phyloP scores from a whole-genome alignment of 2,113 vertebrate genomes.

The Coptodon rendalli region DNA sequence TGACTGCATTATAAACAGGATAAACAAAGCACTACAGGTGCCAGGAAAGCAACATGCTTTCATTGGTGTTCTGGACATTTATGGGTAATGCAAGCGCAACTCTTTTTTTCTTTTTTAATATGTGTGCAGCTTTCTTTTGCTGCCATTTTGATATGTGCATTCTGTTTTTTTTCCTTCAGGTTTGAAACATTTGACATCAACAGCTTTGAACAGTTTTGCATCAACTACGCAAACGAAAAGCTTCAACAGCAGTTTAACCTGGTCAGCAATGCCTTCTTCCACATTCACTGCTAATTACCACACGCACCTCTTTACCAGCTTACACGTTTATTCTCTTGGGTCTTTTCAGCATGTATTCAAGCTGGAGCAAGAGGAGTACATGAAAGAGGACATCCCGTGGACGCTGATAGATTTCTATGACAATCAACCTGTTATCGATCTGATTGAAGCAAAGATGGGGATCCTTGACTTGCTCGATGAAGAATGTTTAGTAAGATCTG shows the following conservation, averaged over 20 bases:
- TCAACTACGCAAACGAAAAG: constrained; percentile 98
- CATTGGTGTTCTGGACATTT: constrained; percentile 97
- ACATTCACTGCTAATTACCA: not conserved
- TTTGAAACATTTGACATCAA: constrained; percentile 98
- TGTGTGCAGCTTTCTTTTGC: not conserved
- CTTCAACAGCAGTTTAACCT: constrained; percentile 97
- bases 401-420: constrained; percentile 97
- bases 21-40: constrained; percentile 84
- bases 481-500: constrained; percentile 86
- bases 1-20: constrained; percentile 83
- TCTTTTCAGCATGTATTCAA: constrained; percentile 90
- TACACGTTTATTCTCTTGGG: not conserved
- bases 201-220: constrained; percentile 98
- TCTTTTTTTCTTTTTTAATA: not conserved
- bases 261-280: constrained; percentile 67
- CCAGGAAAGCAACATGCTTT: constrained; percentile 88
- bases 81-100: constrained; percentile 76
- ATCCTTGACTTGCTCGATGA: constrained; percentile 94
- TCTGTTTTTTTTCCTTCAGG: constrained; percentile 59
- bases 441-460: constrained; percentile 97
- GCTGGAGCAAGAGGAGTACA: constrained; percentile 97
- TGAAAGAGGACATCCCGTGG: constrained; percentile 97
- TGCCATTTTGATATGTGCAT: not conserved
- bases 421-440: constrained; percentile 92
- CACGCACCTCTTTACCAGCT: not conserved